Base-by-base conservation (phyloP, 2,888 invertebrate genomes). In the Trachelus tabidus region DNA sequence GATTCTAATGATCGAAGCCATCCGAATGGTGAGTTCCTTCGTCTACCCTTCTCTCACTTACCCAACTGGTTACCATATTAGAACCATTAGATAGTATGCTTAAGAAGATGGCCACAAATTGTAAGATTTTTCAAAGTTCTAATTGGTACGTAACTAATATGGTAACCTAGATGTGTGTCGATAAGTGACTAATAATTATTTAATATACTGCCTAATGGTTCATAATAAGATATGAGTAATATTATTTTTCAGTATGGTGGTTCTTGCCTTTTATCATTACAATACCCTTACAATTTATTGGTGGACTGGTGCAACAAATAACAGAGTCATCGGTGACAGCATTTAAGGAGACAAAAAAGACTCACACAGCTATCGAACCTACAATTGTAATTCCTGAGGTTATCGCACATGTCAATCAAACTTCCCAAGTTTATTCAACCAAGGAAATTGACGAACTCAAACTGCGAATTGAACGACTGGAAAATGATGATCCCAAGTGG, bases 11-110 rank as follows among this genome's bases (percentile, higher is more conserved):
- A 82, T 82, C 78, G 79, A 80, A 81, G 81, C 78, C 88, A 87
- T 86, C 87, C 79, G 79, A 86, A 87, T 83, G 91, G 91, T 91
- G 91, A 91, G 91, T 91, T 89, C 85, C 90, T 91, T 91, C 89
- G 89, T 90, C 91, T 91, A 89, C 91, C 91, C 91, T 91, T 91
- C 91, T 91, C 91, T 90, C 90, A 86, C 85, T 88, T 88, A 86
- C 85, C 85, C 82, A 81, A 85, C 83, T 81, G 80, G 78, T 69
- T 68, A 68, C 73, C 56, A 73, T 71, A 78, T 78, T 68, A 56
- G 34, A 35, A 74, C 15, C 30, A 68, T 56, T 56, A 15, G 9
- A 56, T 23, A 56, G 6, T 56, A 23, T 23, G 23, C 23, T 6
- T 56, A 23, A 56, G 40, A 56, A 23, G 23, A 23, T 56, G 23